A percentile compares a stretch with the other conserved stretches of the same genome.
phyloP scores from a whole-genome alignment of 2,797 vertebrate species.

The Denticeps clupeoides region DNA sequence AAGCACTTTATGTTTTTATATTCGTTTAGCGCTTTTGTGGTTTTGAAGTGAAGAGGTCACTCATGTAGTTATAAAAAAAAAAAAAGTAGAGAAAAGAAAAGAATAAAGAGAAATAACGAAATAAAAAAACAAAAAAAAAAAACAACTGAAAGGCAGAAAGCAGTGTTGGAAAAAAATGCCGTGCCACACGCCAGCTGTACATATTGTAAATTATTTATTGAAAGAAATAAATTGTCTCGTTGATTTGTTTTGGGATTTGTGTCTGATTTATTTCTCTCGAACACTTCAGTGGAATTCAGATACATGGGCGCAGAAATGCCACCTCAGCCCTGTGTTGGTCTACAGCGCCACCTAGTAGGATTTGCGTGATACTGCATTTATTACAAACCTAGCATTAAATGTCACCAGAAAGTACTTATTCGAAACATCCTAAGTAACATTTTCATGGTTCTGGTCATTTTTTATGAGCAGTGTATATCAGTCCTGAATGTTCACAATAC shows the following conservation, averaged over 20 bases:
- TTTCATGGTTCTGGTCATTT: no score
- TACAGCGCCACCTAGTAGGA: slow-evolving; percentile 18
- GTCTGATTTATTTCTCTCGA: slow-evolving; percentile 5
- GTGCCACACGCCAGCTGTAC: slow-evolving; percentile 70
- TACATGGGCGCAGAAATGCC: not conserved
- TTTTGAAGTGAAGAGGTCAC: slow-evolving; percentile 41
- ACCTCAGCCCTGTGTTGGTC: no score
- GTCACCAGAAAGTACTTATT: no score
- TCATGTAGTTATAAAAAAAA: slow-evolving; percentile 38
- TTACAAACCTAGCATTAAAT: no score
- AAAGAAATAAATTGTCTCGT: slow-evolving; percentile 63
- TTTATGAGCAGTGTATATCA: not conserved
- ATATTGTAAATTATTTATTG: slow-evolving; percentile 99
- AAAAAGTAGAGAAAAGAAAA: slow-evolving; percentile 31
- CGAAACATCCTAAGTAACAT: no score
- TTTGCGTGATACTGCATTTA: no score
- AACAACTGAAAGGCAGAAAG: slow-evolving; percentile 34
- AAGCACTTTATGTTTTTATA: slow-evolving; percentile 68
- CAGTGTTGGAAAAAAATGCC: slow-evolving; percentile 51
- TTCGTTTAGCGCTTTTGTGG: slow-evolving; percentile 50
- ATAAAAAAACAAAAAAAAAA: slow-evolving; percentile 19
- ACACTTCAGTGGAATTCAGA: no score
- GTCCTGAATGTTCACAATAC: not conserved
- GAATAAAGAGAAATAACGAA: slow-evolving; percentile 32
- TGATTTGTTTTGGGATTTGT: slow-evolving; percentile 29